Conservation (phyloP, 2,888 invertebrate genomes). For the Hydrotaea cyrtoneurina region DNA sequence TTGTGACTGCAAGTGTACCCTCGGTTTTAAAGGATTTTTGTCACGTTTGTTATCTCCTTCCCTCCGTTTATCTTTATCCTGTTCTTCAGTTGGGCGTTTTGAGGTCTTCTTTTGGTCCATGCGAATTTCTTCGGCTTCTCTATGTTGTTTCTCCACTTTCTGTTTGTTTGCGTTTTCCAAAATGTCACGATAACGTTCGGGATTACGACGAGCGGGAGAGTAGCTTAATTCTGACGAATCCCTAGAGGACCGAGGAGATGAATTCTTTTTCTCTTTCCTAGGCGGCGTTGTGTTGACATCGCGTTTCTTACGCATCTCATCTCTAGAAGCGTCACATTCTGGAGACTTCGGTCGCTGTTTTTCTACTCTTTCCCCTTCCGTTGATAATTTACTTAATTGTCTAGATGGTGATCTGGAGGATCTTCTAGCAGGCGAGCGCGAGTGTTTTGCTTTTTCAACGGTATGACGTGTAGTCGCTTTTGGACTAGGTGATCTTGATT, state of each 20-base stretch:
- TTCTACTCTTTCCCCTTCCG: constrained; percentile 33
- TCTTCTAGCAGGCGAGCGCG: constrained; percentile 6
- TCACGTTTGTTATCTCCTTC: constrained; percentile 52
- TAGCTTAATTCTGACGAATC: constrained; percentile 84
- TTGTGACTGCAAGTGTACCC: constrained; percentile 84
- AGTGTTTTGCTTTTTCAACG: not conserved
- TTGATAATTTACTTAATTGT: not conserved
- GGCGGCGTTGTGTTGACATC: constrained; percentile 33
- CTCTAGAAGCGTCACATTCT: constrained; percentile 35
- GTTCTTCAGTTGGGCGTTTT: constrained; percentile 70
- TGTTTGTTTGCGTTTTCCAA: constrained; percentile 78
- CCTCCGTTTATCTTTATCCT: constrained; percentile 58
- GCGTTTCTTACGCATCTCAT: constrained; percentile 10
- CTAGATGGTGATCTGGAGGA: constrained; percentile 28
- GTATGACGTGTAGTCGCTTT: not conserved
- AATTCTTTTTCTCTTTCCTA: constrained; percentile 38
- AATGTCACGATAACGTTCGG: constrained; percentile 86
- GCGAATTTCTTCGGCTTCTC: constrained; percentile 36
- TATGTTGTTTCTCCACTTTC: constrained; percentile 81
- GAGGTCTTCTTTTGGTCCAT: constrained; percentile 9
- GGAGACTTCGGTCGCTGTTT: constrained; percentile 9
- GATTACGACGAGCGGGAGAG: constrained; percentile 86
- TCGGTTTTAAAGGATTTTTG: constrained; percentile 77
- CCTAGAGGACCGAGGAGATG: constrained; percentile 73
- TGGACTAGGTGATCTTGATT: constrained; percentile 33